Conservation (phyloP, 2,888 invertebrate species). For the Sepiola atlantica region DNA sequence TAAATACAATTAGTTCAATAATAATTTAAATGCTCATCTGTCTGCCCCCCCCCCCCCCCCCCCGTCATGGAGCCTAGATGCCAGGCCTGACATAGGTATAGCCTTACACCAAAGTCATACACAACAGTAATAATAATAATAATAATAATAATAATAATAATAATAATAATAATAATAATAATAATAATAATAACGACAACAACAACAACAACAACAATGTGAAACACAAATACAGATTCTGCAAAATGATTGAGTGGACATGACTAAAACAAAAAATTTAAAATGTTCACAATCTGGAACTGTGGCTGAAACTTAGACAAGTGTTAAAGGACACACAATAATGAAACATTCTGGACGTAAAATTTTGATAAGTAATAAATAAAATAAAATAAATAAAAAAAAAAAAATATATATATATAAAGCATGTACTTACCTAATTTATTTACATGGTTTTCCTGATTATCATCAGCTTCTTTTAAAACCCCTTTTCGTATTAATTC, state of each 20-base stretch:
- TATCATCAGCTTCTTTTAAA: constrained; percentile 76
- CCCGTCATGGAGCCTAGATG: too few species aligned
- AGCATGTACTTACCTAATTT: constrained; percentile 53
- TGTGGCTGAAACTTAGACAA: neutral
- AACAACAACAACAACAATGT: too few species aligned
- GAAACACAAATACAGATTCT: neutral
- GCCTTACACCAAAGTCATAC: too few species aligned
- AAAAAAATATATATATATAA: neutral
- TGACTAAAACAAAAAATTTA: neutral
- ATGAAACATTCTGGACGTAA: neutral
- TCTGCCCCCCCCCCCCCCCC: too few species aligned
- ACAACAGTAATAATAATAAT: too few species aligned
- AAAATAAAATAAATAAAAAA: neutral
- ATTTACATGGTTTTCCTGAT: constrained; percentile 52
- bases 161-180: too few species aligned
- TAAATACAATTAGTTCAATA: too few species aligned
- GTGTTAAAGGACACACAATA: neutral
- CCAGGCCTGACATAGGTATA: too few species aligned
- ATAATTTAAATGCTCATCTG: too few species aligned
- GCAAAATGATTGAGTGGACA: neutral
- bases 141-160: too few species aligned
- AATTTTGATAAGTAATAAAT: neutral
- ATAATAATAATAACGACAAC: too few species aligned
- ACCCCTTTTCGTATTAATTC: constrained; percentile 97
- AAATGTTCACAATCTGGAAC: neutral